Evolutionary conservation across 2,113 vertebrate species (phyloP).

Genomic region (Pseudopipra pipra): DNA sequence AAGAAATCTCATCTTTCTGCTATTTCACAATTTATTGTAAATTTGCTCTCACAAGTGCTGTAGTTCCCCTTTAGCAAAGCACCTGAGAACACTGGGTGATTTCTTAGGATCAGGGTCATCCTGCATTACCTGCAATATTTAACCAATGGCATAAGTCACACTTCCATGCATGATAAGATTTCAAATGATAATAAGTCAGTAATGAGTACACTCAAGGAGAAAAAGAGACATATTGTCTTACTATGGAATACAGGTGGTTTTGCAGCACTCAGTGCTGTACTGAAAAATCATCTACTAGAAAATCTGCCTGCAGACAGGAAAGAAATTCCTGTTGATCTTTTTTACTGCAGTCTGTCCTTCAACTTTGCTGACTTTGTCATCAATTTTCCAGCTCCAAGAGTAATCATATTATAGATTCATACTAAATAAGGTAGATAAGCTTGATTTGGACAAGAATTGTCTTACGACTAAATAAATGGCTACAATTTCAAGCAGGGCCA

Average conservation of each 20-base stretch:
- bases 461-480: neutral
- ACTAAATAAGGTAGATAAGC: neutral
- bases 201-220: neutral
- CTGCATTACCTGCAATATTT: neutral
- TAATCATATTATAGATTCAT: neutral
- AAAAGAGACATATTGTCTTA: neutral
- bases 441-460: rapidly evolving
- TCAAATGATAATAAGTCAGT: neutral
- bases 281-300: neutral
- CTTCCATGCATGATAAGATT: neutral
- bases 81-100: neutral
- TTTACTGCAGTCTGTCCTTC: neutral
- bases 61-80: neutral
- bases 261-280: neutral
- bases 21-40: neutral
- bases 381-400: neutral
- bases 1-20: neutral
- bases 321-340: neutral
- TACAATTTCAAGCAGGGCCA: neutral
- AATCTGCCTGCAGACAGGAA: neutral
- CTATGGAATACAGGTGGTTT: neutral
- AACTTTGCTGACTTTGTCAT: neutral
- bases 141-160: neutral
- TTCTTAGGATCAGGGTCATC: neutral
- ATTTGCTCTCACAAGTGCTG: neutral